Evolutionary conservation across 2,888 invertebrate genomes (phyloP), one percentile per base, ranked within the genome.

Genomic region (Allacma fusca): DNA sequence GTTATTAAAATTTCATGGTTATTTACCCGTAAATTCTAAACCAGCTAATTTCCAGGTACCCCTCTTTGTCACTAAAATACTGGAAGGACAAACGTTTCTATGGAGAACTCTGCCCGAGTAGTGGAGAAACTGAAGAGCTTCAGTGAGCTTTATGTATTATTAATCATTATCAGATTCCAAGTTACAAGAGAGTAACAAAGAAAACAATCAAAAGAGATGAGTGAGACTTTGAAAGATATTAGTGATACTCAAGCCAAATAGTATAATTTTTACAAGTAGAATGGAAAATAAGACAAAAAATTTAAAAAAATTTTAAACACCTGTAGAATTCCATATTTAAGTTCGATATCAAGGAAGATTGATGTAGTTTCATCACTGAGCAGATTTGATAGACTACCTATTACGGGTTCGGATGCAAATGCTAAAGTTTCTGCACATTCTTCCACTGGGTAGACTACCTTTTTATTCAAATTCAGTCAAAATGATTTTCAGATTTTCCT

Each of bases 21-120:
- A 50, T 89, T 89, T 88, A 93, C 97, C 96, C 83, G 92, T 90
- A 88, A 97, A 98, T 86, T 97, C 97, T 81, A 98, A 90, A 29
- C 98, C 97, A 70, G 94, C 94, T 79, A 98, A 90, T 87, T 98
- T 98, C 98, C 98, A 98, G 62, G 95, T 94, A 81, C 97, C 96
- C 78, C 92, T 91, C 87, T 93, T 95, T 73, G 96, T 96, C 81
- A 98, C 92, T 84, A 97, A 90, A 84, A 98, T 93, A 84, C 94
- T 94, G 83, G 93, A 92, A 1, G 98, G 98, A 86, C 95, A 97
- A 65, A 98, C 92, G 88, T 98, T 98, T 85, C 96, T 92, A 87
- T 98, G 98, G 81, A 98, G 90, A 85, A 94, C 91, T 87, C 93
- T 93, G 83, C 92, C 91, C 50, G 92, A 92, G 88, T 94, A 93